These are phyloP conservation scores for Perithous albicinctus DNA, from an alignment of 2,888 invertebrate genomes.

Conservation along the genomic window DNA sequence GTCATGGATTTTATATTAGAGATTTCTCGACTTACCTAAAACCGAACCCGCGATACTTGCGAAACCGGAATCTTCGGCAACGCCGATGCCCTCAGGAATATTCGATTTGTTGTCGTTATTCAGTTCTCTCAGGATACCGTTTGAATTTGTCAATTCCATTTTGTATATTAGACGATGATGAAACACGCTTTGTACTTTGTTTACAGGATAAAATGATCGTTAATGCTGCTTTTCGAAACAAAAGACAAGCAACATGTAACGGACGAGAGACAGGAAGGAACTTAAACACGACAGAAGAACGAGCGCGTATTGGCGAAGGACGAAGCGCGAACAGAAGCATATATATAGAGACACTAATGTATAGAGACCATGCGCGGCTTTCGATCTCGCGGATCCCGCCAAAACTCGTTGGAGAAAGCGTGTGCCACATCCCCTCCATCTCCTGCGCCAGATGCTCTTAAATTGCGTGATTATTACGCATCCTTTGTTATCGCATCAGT, in stretches of 20 bases:
- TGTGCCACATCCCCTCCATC: too few relatives aligned
- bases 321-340: too few relatives aligned
- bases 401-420: too few relatives aligned
- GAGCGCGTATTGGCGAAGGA: too few relatives aligned
- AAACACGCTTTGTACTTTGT: neutral
- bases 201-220: neutral
- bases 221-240: neutral
- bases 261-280: too few relatives aligned
- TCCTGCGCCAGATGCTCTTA: too few relatives aligned
- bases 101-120: conserved; percentile 21
- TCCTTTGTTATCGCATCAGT: too few relatives aligned
- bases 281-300: too few relatives aligned
- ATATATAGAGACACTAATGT: too few relatives aligned
- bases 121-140: conserved; percentile 21
- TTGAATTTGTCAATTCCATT: conserved; percentile 4
- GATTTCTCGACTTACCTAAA: conserved; percentile 34
- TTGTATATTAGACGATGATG: neutral
- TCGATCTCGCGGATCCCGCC: too few relatives aligned
- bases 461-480: too few relatives aligned
- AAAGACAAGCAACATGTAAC: neutral
- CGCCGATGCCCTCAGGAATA: conserved; percentile 60
- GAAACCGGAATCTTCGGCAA: conserved; percentile 70
- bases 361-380: too few relatives aligned
- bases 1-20: neutral
- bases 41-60: conserved; percentile 68